A percentile compares a stretch with the other conserved stretches of the same genome.
These are phyloP conservation scores for Pocillopora verrucosa DNA, from an alignment of 64 coral and sea anemone genomes.

Conservation along the genomic window DNA sequence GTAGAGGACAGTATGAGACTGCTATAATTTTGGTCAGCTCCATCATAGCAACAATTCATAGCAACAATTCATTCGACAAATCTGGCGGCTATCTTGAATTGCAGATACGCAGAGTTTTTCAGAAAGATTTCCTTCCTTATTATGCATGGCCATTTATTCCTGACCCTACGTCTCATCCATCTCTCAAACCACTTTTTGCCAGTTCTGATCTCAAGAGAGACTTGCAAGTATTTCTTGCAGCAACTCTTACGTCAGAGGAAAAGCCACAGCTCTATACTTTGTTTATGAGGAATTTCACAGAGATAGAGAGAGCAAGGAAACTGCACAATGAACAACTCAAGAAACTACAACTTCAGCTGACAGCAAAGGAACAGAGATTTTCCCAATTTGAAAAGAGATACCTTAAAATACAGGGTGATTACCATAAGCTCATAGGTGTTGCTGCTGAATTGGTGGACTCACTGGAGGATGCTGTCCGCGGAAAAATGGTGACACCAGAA, in stretches of 20 bases:
- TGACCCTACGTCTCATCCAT: slow-evolving; percentile 81
- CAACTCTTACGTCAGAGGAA: slow-evolving; percentile 85
- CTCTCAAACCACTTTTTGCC: slow-evolving; percentile 91
- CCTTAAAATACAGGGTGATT: slow-evolving; percentile 82
- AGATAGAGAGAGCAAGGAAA: slow-evolving; percentile 56
- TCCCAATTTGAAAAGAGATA: slow-evolving; percentile 75
- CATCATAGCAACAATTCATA: too few species aligned
- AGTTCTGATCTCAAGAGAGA: slow-evolving; percentile 78
- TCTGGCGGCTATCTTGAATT: too few species aligned
- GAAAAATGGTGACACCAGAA: slow-evolving; percentile 96
- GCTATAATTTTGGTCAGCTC: too few species aligned
- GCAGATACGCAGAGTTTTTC: slow-evolving; percentile 46
- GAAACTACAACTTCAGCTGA: slow-evolving; percentile 61
- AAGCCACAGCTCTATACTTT: slow-evolving; percentile 86
- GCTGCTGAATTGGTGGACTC: slow-evolving; percentile 97
- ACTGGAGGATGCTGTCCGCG: slow-evolving; percentile 87
- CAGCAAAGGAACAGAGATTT: slow-evolving; percentile 55
- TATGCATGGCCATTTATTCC: slow-evolving; percentile 96
- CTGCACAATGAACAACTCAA: slow-evolving; percentile 66
- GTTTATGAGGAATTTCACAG: neutral
- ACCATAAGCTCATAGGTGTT: slow-evolving; percentile 96
- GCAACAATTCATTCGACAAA: too few species aligned
- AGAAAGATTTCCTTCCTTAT: slow-evolving; percentile 89
- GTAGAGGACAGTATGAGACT: too few species aligned
- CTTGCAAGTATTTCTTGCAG: slow-evolving; percentile 63